A percentile compares a stretch with the other conserved stretches of the same genome.
Evolutionary conservation across 2,888 invertebrate genomes (phyloP).

Genomic region (Eurytoma californica): DNA sequence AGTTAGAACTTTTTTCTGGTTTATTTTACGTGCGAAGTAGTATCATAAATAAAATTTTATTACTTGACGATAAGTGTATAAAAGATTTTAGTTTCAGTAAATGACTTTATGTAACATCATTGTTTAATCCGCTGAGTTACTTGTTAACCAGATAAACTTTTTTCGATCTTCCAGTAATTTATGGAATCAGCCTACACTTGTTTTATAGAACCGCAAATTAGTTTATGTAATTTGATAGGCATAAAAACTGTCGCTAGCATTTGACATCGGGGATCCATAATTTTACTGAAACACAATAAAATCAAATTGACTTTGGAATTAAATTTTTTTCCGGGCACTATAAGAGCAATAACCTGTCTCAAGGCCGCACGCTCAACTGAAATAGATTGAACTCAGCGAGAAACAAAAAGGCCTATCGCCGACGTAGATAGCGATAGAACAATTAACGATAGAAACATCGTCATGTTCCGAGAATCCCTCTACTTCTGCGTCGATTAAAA

Average conservation of each 20-base stretch:
- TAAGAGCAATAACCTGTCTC: slow-evolving; percentile 19
- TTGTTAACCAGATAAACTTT: too few species aligned
- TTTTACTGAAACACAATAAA: neutral
- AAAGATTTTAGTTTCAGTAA: too few species aligned
- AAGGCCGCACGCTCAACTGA: slow-evolving; percentile 22
- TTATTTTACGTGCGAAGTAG: too few species aligned
- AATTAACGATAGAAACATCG: neutral
- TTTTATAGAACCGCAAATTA: neutral
- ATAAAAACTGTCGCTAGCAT: too few species aligned
- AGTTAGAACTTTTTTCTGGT: too few species aligned
- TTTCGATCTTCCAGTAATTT: neutral
- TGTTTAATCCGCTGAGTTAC: too few species aligned
- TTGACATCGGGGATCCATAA: too few species aligned
- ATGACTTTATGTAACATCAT: too few species aligned
- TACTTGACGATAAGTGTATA: too few species aligned
- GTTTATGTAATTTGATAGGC: too few species aligned
- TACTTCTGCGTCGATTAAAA: neutral
- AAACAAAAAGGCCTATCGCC: neutral
- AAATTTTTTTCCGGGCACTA: slow-evolving; percentile 2
- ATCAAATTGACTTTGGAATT: slow-evolving; percentile 5
- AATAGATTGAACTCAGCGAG: slow-evolving; percentile 16
- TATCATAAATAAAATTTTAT: too few species aligned
- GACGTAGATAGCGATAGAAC: slow-evolving; percentile 5
- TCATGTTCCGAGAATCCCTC: neutral
- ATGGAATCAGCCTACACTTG: neutral